Conservation (phyloP, 2,888 invertebrate species). For the Endomychus coccineus region DNA sequence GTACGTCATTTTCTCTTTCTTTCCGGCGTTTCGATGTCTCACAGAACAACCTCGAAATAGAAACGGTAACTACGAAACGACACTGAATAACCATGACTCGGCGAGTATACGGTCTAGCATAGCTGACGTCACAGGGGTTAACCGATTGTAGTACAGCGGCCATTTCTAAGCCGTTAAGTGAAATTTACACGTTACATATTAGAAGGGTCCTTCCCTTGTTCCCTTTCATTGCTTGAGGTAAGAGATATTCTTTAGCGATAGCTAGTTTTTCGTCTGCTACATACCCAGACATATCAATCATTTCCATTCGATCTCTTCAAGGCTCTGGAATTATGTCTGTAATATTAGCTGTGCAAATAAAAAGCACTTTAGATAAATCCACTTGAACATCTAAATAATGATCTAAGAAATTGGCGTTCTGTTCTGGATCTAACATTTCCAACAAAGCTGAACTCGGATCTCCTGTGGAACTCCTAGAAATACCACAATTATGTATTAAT, state of each 20-base stretch:
- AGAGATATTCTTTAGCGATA: constrained; percentile 91
- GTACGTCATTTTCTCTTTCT: too few relatives aligned
- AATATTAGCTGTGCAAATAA: constrained; percentile 97
- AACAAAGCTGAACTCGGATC: constrained; percentile 96
- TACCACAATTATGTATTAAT: constrained; percentile 5
- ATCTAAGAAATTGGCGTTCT: constrained; percentile 96
- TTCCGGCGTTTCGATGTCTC: too few relatives aligned
- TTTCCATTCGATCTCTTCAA: constrained; percentile 94
- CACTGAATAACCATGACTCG: too few relatives aligned
- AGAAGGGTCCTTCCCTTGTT: too few relatives aligned
- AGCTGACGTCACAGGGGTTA: too few relatives aligned
- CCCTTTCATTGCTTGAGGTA: constrained; percentile 83
- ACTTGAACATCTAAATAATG: constrained; percentile 97
- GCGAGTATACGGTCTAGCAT: too few relatives aligned
- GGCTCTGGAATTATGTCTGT: constrained; percentile 96
- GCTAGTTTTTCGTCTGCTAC: constrained; percentile 97
- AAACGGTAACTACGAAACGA: too few relatives aligned
- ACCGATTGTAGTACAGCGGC: too few relatives aligned
- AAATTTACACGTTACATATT: too few relatives aligned
- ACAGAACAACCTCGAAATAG: too few relatives aligned
- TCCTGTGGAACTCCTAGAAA: constrained; percentile 83
- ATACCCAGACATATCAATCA: constrained; percentile 99
- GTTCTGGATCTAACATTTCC: constrained; percentile 96
- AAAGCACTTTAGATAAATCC: constrained; percentile 92
- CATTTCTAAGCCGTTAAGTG: too few relatives aligned